These are phyloP conservation scores for Plestiodon gilberti DNA, from an alignment of 2,113 vertebrate genomes.

Conservation along the genomic window DNA sequence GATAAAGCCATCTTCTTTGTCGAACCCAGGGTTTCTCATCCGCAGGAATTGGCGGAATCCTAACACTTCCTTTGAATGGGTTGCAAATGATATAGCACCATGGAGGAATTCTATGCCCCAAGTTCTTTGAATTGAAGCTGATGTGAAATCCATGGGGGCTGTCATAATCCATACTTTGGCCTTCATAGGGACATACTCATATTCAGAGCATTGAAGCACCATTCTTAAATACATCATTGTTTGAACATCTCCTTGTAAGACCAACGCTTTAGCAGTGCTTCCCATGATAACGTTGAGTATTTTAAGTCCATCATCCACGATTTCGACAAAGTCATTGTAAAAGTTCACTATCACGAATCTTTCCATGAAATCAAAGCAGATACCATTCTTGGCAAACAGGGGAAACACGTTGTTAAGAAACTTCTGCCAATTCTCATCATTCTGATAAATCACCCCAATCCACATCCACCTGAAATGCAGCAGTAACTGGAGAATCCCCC, in stretches of 20 bases:
- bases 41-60: slow-evolving; percentile 17
- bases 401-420: neutral
- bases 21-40: neutral
- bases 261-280: neutral
- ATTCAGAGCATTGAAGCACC: neutral
- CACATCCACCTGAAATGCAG: slow-evolving; percentile 34
- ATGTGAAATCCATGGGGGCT: neutral
- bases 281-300: neutral
- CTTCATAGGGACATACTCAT: neutral
- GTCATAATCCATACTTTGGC: neutral
- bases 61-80: neutral
- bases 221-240: neutral
- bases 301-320: neutral
- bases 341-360: neutral
- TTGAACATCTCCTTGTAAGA: neutral
- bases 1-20: slow-evolving; percentile 10
- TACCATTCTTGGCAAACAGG: neutral
- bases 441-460: neutral
- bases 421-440: neutral
- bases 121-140: rapidly evolving
- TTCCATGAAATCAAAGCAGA: slow-evolving; percentile 1
- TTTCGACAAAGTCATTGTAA: rapidly evolving
- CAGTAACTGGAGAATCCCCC: slow-evolving; percentile 1
- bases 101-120: neutral
- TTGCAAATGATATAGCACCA: slow-evolving; percentile 10